Base-by-base conservation (phyloP, 2,797 vertebrate species). In the Vireo griseus region DNA sequence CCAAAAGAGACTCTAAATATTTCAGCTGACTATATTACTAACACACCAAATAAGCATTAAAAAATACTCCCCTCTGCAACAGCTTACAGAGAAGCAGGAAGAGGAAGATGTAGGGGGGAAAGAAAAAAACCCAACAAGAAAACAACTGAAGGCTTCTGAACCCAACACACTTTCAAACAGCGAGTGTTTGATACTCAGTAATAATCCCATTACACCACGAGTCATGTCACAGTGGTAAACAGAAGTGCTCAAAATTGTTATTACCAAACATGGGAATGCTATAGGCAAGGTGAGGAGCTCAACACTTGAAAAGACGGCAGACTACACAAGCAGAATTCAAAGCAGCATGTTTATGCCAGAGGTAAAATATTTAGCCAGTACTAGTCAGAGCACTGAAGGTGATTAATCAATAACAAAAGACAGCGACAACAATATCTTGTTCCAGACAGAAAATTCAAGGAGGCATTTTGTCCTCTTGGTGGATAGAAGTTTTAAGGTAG, bases 291-390 rank as follows among this genome's bases (percentile, higher is more conserved):
- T 62, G 54, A 84, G 39, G 58, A 94, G 75, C 80, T 93, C 80
- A 96, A 22, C 25, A 71, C n/a, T 11, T 65, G 52, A 68, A 19
- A 48, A 31, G 31, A 68, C 47, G 47, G 35, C 29, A 78, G 29
- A 85, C 54, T 67, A 52, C 50, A 44, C 0, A 2, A 74, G 57
- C 35, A 83, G 65, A 89, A 93, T 77, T 83, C 87, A 75, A 72
- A 92, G 54, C 15, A 83, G 61, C 25, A 10, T 5, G 11, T 72
- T 65, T 86, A 54, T 51, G 54, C 39, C 62, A 89, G 25, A 48
- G 44, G 29, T 31, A 80, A 54, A 96, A 80, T 75, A 89, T 91
- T 90, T 88, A 93, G 88, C 75, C 39, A 88, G 47, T 39, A 28
- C 42, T 83, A 45, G 42, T 78, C 40, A 68, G 52, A 93, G 44